These are phyloP conservation scores for Nowickia ferox DNA, from an alignment of 2,888 invertebrate species.

Conservation along the genomic window DNA sequence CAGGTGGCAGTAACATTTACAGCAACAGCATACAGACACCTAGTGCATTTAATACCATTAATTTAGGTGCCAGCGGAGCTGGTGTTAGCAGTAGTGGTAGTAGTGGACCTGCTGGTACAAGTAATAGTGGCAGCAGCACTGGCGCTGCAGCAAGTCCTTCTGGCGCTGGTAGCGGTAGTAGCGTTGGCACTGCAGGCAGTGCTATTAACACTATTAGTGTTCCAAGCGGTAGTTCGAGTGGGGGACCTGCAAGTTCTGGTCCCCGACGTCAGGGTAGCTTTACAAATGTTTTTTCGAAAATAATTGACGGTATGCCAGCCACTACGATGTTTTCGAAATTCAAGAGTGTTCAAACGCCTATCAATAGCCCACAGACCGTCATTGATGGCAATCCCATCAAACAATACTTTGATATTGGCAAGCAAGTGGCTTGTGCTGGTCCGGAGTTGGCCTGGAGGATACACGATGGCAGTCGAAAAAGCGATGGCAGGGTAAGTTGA, in stretches of 20 bases:
- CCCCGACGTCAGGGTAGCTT: slow-evolving; percentile 81
- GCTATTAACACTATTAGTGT: slow-evolving; percentile 44
- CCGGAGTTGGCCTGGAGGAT: slow-evolving; percentile 96
- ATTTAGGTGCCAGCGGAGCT: slow-evolving; percentile 22
- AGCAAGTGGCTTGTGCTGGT: slow-evolving; percentile 91
- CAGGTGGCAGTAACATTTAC: slow-evolving; percentile 69
- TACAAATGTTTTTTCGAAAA: slow-evolving; percentile 83
- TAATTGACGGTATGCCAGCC: slow-evolving; percentile 84
- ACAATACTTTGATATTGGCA: slow-evolving; percentile 93
- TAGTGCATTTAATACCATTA: slow-evolving; percentile 62
- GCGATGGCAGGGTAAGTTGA: slow-evolving; percentile 92
- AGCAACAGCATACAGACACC: slow-evolving; percentile 67
- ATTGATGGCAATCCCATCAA: slow-evolving; percentile 92
- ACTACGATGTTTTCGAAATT: slow-evolving; percentile 90
- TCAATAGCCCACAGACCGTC: slow-evolving; percentile 83
- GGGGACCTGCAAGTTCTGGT: slow-evolving; percentile 51
- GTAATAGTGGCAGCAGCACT: slow-evolving; percentile 45
- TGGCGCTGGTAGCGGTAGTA: slow-evolving; percentile 14
- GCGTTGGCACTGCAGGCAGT: slow-evolving; percentile 45
- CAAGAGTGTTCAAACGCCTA: slow-evolving; percentile 85
- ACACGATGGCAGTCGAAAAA: slow-evolving; percentile 93
- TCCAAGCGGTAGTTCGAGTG: slow-evolving; percentile 42
- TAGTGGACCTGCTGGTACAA: slow-evolving; percentile 1
- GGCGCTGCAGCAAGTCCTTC: slow-evolving; percentile 59
- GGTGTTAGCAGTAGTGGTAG: not conserved